Percentiles rank a stretch among this genome's conserved stretches.
phyloP scores from a whole-genome alignment of 2,797 vertebrate genomes.

The Acridotheres tristis region DNA sequence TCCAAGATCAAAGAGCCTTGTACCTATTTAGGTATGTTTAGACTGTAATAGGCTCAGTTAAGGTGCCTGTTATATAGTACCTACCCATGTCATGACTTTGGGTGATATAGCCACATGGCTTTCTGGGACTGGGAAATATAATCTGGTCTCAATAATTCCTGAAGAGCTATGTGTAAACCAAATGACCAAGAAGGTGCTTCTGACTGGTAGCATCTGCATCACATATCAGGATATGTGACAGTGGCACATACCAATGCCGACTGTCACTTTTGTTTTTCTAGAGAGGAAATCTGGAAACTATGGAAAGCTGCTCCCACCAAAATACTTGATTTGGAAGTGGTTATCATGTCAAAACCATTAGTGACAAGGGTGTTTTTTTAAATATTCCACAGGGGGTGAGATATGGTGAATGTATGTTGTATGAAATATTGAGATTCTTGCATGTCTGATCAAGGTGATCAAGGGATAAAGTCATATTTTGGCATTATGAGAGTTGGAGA shows the following conservation, averaged over 20 bases:
- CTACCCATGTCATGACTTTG: not conserved
- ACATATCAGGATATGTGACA: accelerated
- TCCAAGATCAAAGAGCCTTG: not conserved
- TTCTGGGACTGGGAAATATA: not conserved
- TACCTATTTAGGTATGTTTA: not conserved
- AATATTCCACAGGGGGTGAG: not conserved
- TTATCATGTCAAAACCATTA: not conserved
- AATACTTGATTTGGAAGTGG: not conserved
- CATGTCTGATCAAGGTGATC: not conserved
- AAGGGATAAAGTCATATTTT: not conserved
- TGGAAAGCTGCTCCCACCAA: not conserved
- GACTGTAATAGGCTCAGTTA: not conserved
- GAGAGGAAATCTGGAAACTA: not conserved
- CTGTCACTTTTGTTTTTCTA: not conserved
- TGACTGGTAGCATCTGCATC: not conserved
- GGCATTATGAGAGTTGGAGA: not conserved
- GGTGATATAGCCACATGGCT: not conserved
- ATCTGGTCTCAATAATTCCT: not conserved
- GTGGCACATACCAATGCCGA: not conserved
- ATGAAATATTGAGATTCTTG: not conserved
- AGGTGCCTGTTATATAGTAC: not conserved
- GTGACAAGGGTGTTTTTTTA: not conserved
- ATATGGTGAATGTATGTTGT: not conserved
- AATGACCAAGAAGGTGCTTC: not conserved
- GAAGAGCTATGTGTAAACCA: not conserved